Base-by-base conservation (phyloP, 2,888 invertebrate genomes). In the Eupelmus urozonus region DNA sequence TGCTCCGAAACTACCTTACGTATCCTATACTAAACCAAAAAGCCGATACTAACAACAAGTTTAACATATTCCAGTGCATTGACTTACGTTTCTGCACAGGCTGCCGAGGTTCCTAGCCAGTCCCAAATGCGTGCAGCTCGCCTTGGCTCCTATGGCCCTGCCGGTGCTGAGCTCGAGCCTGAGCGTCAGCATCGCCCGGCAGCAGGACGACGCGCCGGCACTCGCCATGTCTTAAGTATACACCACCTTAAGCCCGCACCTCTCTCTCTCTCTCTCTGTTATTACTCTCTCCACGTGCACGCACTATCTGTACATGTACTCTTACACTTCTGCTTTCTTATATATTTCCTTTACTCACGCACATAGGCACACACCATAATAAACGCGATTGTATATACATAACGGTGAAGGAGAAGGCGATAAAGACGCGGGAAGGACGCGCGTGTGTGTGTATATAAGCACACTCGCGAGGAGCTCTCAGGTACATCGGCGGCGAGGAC, bases 171-270 rank as follows among this genome's bases (percentile, higher is more conserved):
- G 34, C 66, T 76, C 75, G 25, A 76, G 51, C 55, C 75, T 69
- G 4, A 76, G 57, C 9, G 59, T 20, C 16, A 79, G 53, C 60
- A 74, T 69, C 4, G 42, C 78, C 34, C 78, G 66, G 55, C 74
- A 71, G 59, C 70, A 75, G 59, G 78, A 85, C 55, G 85, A 85
- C 45, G 85, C 86, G 82, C 86, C 85, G 79, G 83, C 83, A 76
- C 83, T 83, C 81, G 87, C 87, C 88, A 88, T 89, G 79, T 81
- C 79, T 80, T n/a, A n/a, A n/a, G n/a, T n/a, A n/a, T n/a, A n/a
- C n/a, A n/a, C n/a, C 67, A 67, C 53, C n/a, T 20, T 59, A 9
- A 45, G 16, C 77, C 67, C n/a, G 45, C 67, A 18, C 25, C n/a
- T 69, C 5, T 42, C 60, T 72, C 40, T 34, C 9, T 20, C 16